Percentiles rank a stretch among this genome's conserved stretches.
These are phyloP conservation scores for Cyphomyrus discorhynchus DNA, from an alignment of 2,113 vertebrate species.

Conservation along the genomic window DNA sequence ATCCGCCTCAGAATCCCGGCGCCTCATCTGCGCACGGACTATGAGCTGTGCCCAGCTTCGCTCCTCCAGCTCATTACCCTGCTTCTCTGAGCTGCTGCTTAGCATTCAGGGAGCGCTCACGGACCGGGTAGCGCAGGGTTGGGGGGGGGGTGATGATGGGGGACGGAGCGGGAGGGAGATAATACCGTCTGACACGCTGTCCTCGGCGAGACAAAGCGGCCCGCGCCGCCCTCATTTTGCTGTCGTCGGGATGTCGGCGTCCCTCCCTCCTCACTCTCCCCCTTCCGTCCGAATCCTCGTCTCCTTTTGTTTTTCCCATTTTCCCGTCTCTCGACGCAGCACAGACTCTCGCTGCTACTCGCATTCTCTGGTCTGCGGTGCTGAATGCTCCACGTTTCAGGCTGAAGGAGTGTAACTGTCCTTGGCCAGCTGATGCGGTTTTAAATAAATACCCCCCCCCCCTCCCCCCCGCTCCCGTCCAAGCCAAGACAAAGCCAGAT, in stretches of 20 bases:
- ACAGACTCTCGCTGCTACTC: not conserved
- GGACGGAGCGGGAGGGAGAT: not conserved
- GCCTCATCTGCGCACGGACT: not conserved
- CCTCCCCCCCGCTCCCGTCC: not conserved
- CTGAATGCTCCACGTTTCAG: not conserved
- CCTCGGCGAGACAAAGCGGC: slow-evolving; percentile 6
- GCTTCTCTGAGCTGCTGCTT: slow-evolving; percentile 1
- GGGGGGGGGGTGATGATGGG: not conserved
- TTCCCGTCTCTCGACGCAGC: not conserved
- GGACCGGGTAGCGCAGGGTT: not conserved
- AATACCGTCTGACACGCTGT: slow-evolving; percentile 15
- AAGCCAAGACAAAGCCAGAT: not conserved
- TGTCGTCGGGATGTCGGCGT: not conserved
- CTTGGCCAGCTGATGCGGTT: not conserved
- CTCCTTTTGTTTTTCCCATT: not conserved
- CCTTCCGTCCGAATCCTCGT: not conserved
- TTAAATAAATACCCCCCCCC: not conserved
- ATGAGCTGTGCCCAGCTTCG: not conserved
- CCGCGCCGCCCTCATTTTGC: not conserved
- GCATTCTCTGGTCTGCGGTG: not conserved
- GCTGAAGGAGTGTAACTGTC: not conserved
- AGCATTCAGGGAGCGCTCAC: not conserved
- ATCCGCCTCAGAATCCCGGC: not conserved
- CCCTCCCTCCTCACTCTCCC: too few species aligned
- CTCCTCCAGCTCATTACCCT: slow-evolving; percentile 14